Evolutionary conservation across 2,888 invertebrate genomes (phyloP), one percentile per base, ranked within the genome.

Genomic region (Cephus spinipes): DNA sequence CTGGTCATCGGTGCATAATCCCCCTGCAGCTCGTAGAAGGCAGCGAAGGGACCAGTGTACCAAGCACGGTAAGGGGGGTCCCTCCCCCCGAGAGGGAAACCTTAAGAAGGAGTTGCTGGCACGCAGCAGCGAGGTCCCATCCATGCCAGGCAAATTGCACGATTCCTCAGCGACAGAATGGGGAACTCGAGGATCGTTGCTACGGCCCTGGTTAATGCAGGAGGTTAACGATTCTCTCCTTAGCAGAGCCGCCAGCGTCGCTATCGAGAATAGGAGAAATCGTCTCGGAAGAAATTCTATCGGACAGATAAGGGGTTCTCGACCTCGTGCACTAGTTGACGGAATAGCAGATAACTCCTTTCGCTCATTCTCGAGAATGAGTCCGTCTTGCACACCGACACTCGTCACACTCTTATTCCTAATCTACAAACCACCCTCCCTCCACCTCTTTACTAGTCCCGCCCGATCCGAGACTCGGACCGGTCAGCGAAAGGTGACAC

Each of bases 221-320:
- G 23, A 55, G 55, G 55, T 55, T 55, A 55, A 55, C 55, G 55
- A 55, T 55, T 55, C 15, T 55, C 55, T 15, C 35, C 35, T 23
- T 55, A 55, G 9, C 55, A 23, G 55, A 55, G 23, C 9, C 23
- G 55, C 55, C 55, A 9, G 9, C 55, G 55, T 55, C 23, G 55
- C 23, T 55, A 55, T 55, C 23, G 55, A 55, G 23, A 55, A 55
- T 23, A 55, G 55, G 15, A 40, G 15, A 40, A 40, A 23, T 15
- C 40, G 40, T 40, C 40, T 32, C 69, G 69, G 69, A 71, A 31
- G 78, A 79, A 80, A 55, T 55, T 73, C 76, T 80, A 82, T 80
- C 33, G 31, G 23, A 73, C n/a, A 76, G 85, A 85, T 85, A 84
- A 85, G 84, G 77, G 84, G 82, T 83, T 80, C 79, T 81, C 82